These are phyloP conservation scores for Anoplopoma fimbria DNA, from an alignment of 2,113 vertebrate species.

Conservation along the genomic window DNA sequence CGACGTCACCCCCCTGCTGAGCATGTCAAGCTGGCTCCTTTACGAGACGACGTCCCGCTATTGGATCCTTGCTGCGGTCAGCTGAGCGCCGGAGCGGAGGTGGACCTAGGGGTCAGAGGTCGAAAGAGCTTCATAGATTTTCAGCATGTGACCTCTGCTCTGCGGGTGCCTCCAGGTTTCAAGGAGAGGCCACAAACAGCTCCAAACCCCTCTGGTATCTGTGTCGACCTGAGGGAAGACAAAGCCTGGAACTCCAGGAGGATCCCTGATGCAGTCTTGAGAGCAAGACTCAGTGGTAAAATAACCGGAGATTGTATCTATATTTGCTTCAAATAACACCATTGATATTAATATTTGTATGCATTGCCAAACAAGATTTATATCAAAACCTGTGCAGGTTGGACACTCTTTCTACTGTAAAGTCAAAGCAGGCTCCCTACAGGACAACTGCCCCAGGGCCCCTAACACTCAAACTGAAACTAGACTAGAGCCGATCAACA, in stretches of 20 bases:
- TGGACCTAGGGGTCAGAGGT: constrained; percentile 66
- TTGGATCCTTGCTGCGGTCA: constrained; percentile 76
- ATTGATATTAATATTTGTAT: background rate
- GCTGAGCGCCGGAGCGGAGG: constrained; percentile 77
- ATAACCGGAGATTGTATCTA: background rate
- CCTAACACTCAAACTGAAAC: background rate
- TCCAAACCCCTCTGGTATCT: constrained; percentile 38
- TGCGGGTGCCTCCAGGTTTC: constrained; percentile 39
- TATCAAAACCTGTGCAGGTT: background rate
- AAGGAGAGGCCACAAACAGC: constrained; percentile 57
- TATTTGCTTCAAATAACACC: background rate
- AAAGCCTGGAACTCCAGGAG: constrained; percentile 80
- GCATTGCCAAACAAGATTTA: background rate
- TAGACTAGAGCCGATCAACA: background rate
- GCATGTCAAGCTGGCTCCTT: constrained; percentile 65
- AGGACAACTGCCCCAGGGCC: background rate
- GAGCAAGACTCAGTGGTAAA: constrained; percentile 79
- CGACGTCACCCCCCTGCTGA: constrained; percentile 58
- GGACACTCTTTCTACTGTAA: background rate
- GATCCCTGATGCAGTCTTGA: constrained; percentile 68
- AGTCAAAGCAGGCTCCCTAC: background rate
- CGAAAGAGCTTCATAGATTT: constrained; percentile 67
- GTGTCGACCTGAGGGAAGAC: constrained; percentile 58
- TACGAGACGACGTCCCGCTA: constrained; percentile 69
- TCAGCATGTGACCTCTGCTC: constrained; percentile 53